Evolutionary conservation across 1,140 invertebrate genomes (phyloP).

Genomic region (Euura saliciscinereae): DNA sequence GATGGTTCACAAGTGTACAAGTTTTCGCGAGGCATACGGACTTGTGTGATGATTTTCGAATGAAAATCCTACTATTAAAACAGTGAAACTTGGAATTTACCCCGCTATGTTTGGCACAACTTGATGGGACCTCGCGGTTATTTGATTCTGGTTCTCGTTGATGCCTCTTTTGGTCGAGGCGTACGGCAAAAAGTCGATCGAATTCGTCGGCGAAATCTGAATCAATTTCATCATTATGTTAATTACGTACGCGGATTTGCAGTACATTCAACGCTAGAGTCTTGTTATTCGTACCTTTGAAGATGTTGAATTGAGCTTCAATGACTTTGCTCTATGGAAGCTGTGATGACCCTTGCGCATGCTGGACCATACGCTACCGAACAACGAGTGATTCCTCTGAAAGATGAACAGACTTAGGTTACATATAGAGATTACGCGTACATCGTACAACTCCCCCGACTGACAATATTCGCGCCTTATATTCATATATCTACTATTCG

Average conservation of each 20-base stretch:
- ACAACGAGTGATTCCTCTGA: slow-evolving; percentile 95
- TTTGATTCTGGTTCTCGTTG: slow-evolving; percentile 53
- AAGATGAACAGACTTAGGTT: slow-evolving; percentile 37
- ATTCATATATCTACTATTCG: background rate
- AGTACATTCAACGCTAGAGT: too few species aligned
- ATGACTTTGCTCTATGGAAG: slow-evolving; percentile 65
- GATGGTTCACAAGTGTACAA: background rate
- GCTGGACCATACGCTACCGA: slow-evolving; percentile 93
- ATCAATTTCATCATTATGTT: background rate
- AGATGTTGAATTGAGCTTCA: slow-evolving; percentile 65
- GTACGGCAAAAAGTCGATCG: slow-evolving; percentile 66
- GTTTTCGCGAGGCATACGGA: background rate
- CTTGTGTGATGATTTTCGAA: too few species aligned
- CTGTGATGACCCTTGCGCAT: slow-evolving; percentile 73
- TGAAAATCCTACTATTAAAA: too few species aligned
- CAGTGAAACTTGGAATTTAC: slow-evolving; percentile 33
- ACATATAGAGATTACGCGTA: background rate
- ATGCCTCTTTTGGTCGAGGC: slow-evolving; percentile 64
- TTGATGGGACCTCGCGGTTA: slow-evolving; percentile 59
- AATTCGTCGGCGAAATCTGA: slow-evolving; percentile 66
- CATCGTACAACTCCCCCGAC: background rate
- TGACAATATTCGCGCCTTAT: background rate
- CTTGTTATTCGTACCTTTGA: slow-evolving; percentile 37
- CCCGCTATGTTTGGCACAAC: slow-evolving; percentile 59
- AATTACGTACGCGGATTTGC: too few species aligned